A percentile compares a stretch with the other conserved stretches of the same genome.
Evolutionary conservation across 2,113 vertebrate genomes (phyloP).

Genomic region (Hiodon tergisus): DNA sequence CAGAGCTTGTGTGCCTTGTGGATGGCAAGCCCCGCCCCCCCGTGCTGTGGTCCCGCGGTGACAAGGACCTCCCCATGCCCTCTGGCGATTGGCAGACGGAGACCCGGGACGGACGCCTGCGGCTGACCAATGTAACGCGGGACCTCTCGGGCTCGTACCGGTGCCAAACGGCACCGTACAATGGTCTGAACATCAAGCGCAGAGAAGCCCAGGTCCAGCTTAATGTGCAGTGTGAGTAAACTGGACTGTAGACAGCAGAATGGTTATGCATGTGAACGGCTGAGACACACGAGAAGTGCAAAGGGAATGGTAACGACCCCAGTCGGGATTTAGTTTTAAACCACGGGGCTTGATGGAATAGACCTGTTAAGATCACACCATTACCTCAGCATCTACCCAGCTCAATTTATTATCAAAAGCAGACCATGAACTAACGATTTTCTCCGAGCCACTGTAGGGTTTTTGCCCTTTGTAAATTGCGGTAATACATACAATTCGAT

Average conservation of each 20-base stretch:
- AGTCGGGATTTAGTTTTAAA: too few species aligned
- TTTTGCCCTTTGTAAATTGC: not conserved
- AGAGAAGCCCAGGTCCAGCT: slow-evolving; percentile 85
- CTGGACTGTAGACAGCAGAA: not conserved
- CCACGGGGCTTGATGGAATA: too few species aligned
- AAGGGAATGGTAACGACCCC: too few species aligned
- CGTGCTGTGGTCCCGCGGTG: slow-evolving; percentile 84
- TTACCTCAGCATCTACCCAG: too few species aligned
- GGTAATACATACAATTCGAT: slow-evolving; percentile 31
- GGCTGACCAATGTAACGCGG: slow-evolving; percentile 73
- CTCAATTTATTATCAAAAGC: too few species aligned
- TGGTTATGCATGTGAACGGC: too few species aligned
- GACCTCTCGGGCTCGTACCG: slow-evolving; percentile 88
- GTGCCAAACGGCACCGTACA: slow-evolving; percentile 93
- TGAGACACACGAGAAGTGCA: too few species aligned
- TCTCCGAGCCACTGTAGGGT: too few species aligned
- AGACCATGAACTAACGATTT: too few species aligned
- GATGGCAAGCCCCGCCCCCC: slow-evolving; percentile 91
- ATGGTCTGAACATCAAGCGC: slow-evolving; percentile 91
- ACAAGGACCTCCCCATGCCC: slow-evolving; percentile 84
- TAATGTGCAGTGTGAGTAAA: slow-evolving; percentile 87
- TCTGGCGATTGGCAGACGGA: slow-evolving; percentile 68
- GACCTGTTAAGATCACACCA: too few species aligned
- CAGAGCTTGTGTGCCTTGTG: slow-evolving; percentile 81
- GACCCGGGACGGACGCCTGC: slow-evolving; percentile 78